A percentile compares a stretch with the other conserved stretches of the same genome.
phyloP scores from a whole-genome alignment of 2,113 vertebrate species.

The Alouatta palliata region DNA sequence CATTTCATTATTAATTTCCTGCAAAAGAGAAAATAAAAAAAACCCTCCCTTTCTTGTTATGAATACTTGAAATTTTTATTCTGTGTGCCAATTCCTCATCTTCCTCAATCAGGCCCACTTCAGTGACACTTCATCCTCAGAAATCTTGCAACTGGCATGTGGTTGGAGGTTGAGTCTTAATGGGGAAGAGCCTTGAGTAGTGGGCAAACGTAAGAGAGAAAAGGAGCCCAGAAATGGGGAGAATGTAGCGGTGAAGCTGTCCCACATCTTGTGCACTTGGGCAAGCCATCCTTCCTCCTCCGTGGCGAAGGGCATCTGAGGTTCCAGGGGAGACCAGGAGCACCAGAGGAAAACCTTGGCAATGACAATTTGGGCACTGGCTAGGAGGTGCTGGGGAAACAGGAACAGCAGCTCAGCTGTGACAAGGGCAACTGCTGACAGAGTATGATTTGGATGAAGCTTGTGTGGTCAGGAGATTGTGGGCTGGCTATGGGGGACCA shows the following conservation, averaged over 20 bases:
- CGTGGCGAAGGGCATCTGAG: neutral
- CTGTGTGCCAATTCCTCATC: neutral
- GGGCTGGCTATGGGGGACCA: neutral
- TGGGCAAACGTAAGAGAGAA: no score
- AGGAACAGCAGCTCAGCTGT: rapidly evolving
- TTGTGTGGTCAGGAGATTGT: rapidly evolving
- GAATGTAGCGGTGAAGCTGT: rapidly evolving
- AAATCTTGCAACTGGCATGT: neutral
- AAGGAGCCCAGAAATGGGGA: neutral
- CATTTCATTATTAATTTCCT: no score
- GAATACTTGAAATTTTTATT: neutral
- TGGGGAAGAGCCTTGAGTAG: no score
- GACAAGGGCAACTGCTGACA: neutral
- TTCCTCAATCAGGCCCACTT: neutral
- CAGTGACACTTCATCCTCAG: no score
- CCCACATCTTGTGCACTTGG: rapidly evolving
- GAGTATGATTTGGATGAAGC: no score
- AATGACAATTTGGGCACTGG: rapidly evolving
- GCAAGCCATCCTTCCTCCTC: no score
- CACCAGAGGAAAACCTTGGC: neutral
- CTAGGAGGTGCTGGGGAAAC: no score
- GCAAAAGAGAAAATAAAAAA: neutral
- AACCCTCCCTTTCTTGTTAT: neutral
- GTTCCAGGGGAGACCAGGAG: rapidly evolving
- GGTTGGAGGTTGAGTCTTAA: neutral